Conservation (phyloP, 2,888 invertebrate genomes). For the Fissipunctia ypsillon region DNA sequence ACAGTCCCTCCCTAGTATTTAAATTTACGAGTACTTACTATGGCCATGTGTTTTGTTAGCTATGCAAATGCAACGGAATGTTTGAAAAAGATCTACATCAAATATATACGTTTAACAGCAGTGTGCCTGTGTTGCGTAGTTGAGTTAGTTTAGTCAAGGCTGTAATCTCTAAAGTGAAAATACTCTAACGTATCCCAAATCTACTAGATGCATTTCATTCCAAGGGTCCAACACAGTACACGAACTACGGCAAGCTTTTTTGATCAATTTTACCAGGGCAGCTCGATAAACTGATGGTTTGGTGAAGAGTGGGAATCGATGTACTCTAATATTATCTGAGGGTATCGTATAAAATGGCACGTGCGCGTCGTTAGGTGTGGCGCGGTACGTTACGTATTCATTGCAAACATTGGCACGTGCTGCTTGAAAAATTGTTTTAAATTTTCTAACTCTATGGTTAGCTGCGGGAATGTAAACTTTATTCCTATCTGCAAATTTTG, state of each 20-base stretch:
- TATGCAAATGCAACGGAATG: background rate
- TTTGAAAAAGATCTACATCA: background rate
- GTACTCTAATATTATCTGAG: slow-evolving; percentile 49
- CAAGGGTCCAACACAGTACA: slow-evolving; percentile 3
- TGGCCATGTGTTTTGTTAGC: background rate
- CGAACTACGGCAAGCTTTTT: slow-evolving; percentile 2
- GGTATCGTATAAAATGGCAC: slow-evolving; percentile 65
- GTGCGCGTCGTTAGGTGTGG: slow-evolving; percentile 70
- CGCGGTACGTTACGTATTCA: slow-evolving; percentile 67
- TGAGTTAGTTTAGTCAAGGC: background rate
- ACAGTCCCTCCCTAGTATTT: too few species aligned
- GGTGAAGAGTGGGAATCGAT: slow-evolving; percentile 43
- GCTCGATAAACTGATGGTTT: slow-evolving; percentile 26
- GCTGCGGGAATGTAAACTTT: slow-evolving; percentile 55
- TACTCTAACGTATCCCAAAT: background rate
- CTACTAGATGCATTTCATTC: background rate
- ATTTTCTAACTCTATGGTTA: slow-evolving; percentile 64
- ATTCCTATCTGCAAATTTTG: slow-evolving; percentile 73
- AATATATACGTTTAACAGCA: background rate
- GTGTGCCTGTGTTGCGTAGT: background rate
- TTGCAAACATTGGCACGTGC: slow-evolving; percentile 78
- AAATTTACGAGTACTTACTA: background rate
- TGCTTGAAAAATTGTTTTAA: slow-evolving; percentile 79
- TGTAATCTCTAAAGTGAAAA: background rate
- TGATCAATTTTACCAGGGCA: slow-evolving; percentile 19